Evolutionary conservation across 2,113 vertebrate species (phyloP).

Genomic region (Carassius carassius): DNA sequence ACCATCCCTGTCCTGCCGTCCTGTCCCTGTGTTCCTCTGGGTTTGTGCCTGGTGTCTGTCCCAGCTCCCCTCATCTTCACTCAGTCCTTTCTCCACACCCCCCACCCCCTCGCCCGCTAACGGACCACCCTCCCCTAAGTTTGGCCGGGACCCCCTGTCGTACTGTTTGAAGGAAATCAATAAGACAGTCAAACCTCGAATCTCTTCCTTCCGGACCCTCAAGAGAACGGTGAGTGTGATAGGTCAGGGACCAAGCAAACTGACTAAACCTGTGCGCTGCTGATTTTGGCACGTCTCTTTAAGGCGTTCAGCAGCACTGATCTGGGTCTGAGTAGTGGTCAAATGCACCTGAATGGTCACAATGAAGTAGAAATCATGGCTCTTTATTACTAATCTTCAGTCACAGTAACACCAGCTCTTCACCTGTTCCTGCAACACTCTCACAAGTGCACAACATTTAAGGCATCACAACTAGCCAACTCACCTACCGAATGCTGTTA

Average conservation of each 20-base stretch:
- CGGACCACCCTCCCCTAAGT: slow-evolving; percentile 87
- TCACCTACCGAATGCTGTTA: not conserved
- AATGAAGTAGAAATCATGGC: slow-evolving; percentile 17
- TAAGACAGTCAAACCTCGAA: slow-evolving; percentile 94
- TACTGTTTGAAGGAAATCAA: slow-evolving; percentile 95
- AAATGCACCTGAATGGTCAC: no score
- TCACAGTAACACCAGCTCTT: not conserved
- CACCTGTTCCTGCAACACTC: slow-evolving; percentile 10
- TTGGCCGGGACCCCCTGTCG: slow-evolving; percentile 87
- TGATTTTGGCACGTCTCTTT: not conserved
- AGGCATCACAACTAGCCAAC: not conserved
- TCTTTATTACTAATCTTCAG: not conserved
- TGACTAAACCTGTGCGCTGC: slow-evolving; percentile 45
- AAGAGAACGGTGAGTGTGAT: slow-evolving; percentile 86
- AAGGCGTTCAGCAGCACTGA: slow-evolving; percentile 1
- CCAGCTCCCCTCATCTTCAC: slow-evolving; percentile 55
- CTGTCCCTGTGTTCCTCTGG: slow-evolving; percentile 39
- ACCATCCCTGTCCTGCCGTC: slow-evolving; percentile 6
- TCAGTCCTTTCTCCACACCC: slow-evolving; percentile 74
- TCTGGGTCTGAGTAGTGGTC: slow-evolving; percentile 6
- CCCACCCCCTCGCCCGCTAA: slow-evolving; percentile 80
- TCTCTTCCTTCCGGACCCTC: slow-evolving; percentile 87
- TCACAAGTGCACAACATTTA: not conserved
- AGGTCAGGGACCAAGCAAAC: slow-evolving; percentile 46
- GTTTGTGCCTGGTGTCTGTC: slow-evolving; percentile 48